phyloP scores from a whole-genome alignment of 2,888 invertebrate genomes.

The Hirtodrosophila trivittata region DNA sequence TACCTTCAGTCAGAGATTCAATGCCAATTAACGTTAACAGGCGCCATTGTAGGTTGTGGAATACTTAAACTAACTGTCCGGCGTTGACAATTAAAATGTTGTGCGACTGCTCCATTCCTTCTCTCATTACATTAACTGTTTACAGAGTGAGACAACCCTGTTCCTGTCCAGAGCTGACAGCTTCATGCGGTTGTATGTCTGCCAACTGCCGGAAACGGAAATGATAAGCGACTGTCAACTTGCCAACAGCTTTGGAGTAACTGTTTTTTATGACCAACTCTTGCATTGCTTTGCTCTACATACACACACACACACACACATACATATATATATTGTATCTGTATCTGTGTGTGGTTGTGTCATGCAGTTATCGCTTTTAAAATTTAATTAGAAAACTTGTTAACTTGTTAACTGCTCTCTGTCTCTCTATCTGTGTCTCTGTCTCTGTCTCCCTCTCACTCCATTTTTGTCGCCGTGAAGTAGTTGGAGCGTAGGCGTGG shows the following conservation, averaged over 20 bases:
- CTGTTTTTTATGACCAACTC: constrained; percentile 41
- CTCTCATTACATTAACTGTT: constrained; percentile 2
- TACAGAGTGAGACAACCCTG: neutral
- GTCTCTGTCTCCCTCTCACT: constrained; percentile 27
- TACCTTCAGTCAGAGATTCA: constrained; percentile 3
- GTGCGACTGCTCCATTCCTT: constrained; percentile 4
- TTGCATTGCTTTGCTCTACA: constrained; percentile 2
- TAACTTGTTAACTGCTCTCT: constrained; percentile 13
- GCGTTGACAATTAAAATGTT: constrained; percentile 66
- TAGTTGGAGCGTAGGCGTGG: constrained; percentile 18
- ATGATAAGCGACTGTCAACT: constrained; percentile 69
- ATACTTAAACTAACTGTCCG: constrained; percentile 50
- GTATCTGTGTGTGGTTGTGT: neutral
- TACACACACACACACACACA: neutral
- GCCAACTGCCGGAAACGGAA: constrained; percentile 64
- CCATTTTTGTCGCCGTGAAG: neutral
- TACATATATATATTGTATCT: constrained; percentile 5
- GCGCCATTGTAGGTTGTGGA: constrained; percentile 34
- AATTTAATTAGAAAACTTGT: constrained; percentile 68
- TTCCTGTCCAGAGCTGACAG: constrained; percentile 34
- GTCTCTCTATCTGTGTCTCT: neutral
- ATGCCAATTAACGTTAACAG: constrained; percentile 58
- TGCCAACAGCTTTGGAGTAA: constrained; percentile 43
- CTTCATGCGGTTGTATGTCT: constrained; percentile 47
- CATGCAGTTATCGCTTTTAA: constrained; percentile 29